Evolutionary conservation across 2,797 vertebrate genomes (phyloP), one percentile per base, ranked within the genome.

Genomic region (Tachyglossus aculeatus): DNA sequence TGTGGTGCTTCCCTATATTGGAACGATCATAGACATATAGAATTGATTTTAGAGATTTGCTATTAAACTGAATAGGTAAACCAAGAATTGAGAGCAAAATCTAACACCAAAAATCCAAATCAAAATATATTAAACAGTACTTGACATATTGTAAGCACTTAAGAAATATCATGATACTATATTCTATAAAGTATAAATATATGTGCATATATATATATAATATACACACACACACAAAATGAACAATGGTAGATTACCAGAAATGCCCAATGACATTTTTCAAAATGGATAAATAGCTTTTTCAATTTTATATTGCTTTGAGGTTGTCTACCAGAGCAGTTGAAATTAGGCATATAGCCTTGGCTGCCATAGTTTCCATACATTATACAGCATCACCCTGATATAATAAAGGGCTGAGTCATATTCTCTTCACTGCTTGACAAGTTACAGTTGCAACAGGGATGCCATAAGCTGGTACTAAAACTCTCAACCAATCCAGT

Each of bases 201-300:
- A n/a, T n/a, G n/a, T n/a, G n/a, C n/a, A n/a, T n/a, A n/a, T n/a
- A n/a, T n/a, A n/a, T n/a, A n/a, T n/a, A n/a, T n/a, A n/a, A n/a
- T n/a, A n/a, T n/a, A n/a, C n/a, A n/a, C n/a, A n/a, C n/a, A n/a
- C n/a, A n/a, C 19, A 21, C 12, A 24, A 0, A 27, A 32, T 37
- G 39, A 40, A n/a, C 2, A 18, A 2, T 27, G 0, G 0, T 1
- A 14, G 19, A 0, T 2, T 33, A 10, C 25, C 1, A 13, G 0
- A 69, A 51, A 24, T 1, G 27, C 1, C 1, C 59, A 37, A 53
- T 1, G 25, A 11, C 0, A 62, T 16, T 59, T 43, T 54, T 45
- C 7, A 9, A 44, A 24, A 61, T 0, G 5, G 67, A 72, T 63
- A 54, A 56, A 44, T 15, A 19, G 63, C 4, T 59, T 48, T n/a